A percentile compares a stretch with the other conserved stretches of the same genome.
Evolutionary conservation across 2,797 vertebrate species (phyloP).

Genomic region (Eidolon dupreanum): DNA sequence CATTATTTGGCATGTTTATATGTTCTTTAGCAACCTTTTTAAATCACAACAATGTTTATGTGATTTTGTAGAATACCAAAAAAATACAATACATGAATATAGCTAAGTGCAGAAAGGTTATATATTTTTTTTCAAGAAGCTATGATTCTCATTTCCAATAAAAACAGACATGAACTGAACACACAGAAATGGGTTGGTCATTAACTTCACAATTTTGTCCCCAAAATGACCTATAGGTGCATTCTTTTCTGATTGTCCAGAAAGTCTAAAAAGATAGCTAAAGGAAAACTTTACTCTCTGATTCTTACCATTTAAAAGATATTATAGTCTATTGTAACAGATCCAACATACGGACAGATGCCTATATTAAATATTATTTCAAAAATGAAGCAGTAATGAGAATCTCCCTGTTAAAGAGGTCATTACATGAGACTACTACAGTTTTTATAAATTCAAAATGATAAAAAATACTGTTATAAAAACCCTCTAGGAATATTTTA

Average conservation of each 20-base stretch:
- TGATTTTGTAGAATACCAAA: slow-evolving; percentile 95
- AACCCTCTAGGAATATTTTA: slow-evolving; percentile 88
- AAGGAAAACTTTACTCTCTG: slow-evolving; percentile 83
- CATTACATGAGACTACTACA: slow-evolving; percentile 88
- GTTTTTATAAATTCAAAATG: slow-evolving; percentile 89
- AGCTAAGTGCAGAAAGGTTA: slow-evolving; percentile 87
- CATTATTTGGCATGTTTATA: slow-evolving; percentile 20
- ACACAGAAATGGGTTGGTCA: slow-evolving; percentile 84
- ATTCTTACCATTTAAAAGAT: slow-evolving; percentile 90
- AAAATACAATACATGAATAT: slow-evolving; percentile 92
- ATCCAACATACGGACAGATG: slow-evolving; percentile 88
- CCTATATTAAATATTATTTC: slow-evolving; percentile 92
- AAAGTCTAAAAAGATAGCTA: slow-evolving; percentile 84
- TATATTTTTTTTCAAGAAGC: slow-evolving; percentile 83
- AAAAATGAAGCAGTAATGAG: slow-evolving; percentile 91
- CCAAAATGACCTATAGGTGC: slow-evolving; percentile 84
- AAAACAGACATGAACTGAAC: slow-evolving; percentile 84
- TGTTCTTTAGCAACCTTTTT: slow-evolving; percentile 70
- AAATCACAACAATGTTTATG: slow-evolving; percentile 94
- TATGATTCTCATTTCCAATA: slow-evolving; percentile 87
- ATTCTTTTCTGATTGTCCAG: slow-evolving; percentile 83
- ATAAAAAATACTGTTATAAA: slow-evolving; percentile 83
- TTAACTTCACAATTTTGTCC: slow-evolving; percentile 82
- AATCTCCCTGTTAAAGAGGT: slow-evolving; percentile 88
- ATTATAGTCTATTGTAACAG: slow-evolving; percentile 89